Evolutionary conservation across 2,888 invertebrate genomes (phyloP), one percentile per base, ranked within the genome.

Genomic region (Tortricodes alternella): DNA sequence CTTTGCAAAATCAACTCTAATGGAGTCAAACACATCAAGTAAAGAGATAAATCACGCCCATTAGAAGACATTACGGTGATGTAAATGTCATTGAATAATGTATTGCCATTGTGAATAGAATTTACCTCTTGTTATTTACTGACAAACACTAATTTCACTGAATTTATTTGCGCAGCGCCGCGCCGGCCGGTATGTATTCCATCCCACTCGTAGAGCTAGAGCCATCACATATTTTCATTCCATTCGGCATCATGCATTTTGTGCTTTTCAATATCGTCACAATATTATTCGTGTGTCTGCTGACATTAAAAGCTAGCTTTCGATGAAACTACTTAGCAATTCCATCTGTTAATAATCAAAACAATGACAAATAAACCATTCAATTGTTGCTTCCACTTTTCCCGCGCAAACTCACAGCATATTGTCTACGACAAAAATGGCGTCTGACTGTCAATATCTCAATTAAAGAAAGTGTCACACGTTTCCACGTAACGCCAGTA

Each of bases 381-480:
- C 13, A 35, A 43, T 55, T 49, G 37, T 43, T 43, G 24, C 44
- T 35, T 56, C 44, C 37, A 41, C 50, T 50, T 56, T 56, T 56
- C 56, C 56, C 49, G 56, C 49, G 27, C 37, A 27, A 24, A 2
- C 18, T 5, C 39, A 37, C 37, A 24, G 6, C 3, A 15, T 58
- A 55, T 52, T 49, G 37, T 59, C 37, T 60, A 53, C 49, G 55
- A 48, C 41, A 35, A 58, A 62, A 35, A 59, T 57, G 57, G 61
- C 53, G 58, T 59, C 43, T 46, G 55, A 34, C 23, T 43, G 52
- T 53, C 53, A 58, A 58, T 53, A 64, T 66, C 62, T 64, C 65
- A 61, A 67, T 67, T 73, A 76, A 80, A 80, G 83, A 82, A 87
- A 88, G 87, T 88, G 83, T 86, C 81, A 86, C 86, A 78, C 44